Conservation (phyloP, 2,797 vertebrate species). For the Distichodus sexfasciatus region DNA sequence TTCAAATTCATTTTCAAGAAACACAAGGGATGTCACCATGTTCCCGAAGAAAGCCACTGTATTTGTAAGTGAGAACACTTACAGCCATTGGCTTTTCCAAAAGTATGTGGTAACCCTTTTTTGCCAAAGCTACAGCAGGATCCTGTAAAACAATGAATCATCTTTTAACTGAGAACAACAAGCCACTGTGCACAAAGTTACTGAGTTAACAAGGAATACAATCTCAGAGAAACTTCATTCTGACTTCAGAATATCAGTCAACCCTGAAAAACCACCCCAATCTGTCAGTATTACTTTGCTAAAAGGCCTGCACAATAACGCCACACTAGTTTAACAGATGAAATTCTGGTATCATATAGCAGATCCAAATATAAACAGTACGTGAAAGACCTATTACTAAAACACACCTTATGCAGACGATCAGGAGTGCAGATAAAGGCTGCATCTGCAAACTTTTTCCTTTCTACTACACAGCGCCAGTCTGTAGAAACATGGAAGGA, state of each 20-base stretch:
- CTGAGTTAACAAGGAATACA: too few species aligned
- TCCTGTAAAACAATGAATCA: conserved; percentile 63
- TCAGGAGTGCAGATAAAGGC: conserved; percentile 72
- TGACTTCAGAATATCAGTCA: too few species aligned
- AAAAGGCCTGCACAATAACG: too few species aligned
- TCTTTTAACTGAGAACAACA: background rate
- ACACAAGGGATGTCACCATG: too few species aligned
- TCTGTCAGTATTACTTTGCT: too few species aligned
- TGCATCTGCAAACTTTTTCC: conserved; percentile 74
- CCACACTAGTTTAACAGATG: too few species aligned
- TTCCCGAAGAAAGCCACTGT: background rate
- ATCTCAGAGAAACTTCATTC: too few species aligned
- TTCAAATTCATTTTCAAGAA: too few species aligned
- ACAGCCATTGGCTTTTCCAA: conserved; percentile 84
- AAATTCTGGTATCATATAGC: too few species aligned
- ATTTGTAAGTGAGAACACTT: conserved; percentile 54
- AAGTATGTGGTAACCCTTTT: conserved; percentile 77
- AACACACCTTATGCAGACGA: conserved; percentile 69
- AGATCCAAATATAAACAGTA: background rate
- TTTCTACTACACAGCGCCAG: conserved; percentile 61
- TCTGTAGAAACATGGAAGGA: conserved; percentile 57
- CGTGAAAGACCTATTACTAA: background rate
- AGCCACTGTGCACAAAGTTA: too few species aligned
- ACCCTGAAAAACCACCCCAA: too few species aligned
- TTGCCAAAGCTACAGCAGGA: conserved; percentile 74